Conservation (phyloP, 1,140 invertebrate genomes). For the Papilio dardanus region DNA sequence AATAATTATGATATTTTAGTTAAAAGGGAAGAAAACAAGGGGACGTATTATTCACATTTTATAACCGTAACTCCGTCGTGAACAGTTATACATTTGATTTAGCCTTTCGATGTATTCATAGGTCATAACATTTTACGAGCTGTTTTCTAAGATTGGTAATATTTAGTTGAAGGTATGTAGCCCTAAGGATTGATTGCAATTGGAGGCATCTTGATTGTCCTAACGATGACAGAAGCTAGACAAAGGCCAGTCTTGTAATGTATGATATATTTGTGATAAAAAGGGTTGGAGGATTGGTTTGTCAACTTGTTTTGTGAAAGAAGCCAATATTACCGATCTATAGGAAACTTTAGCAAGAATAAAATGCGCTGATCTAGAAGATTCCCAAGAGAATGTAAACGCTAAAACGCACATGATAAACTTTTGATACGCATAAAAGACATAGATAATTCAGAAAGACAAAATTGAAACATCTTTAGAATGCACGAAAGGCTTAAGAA, state of each 20-base stretch:
- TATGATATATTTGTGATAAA: neutral
- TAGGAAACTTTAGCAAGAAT: neutral
- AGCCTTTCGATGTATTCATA: neutral
- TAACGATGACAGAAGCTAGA: conserved; percentile 1
- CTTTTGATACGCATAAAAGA: too few species aligned
- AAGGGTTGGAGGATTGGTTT: neutral
- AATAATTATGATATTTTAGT: neutral
- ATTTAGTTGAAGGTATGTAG: neutral
- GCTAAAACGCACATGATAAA: neutral
- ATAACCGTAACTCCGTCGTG: neutral
- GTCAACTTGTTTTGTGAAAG: neutral
- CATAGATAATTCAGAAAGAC: neutral
- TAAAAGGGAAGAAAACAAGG: neutral
- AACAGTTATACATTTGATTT: neutral
- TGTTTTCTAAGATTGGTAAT: conserved; percentile 5
- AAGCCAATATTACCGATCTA: neutral
- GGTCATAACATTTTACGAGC: neutral
- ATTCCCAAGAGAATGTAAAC: neutral
- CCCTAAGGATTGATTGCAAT: neutral
- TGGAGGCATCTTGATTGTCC: neutral
- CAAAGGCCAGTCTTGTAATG: neutral
- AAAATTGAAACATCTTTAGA: neutral
- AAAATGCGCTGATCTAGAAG: neutral
- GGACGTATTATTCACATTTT: neutral
- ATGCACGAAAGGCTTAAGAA: neutral